A percentile compares a stretch with the other conserved stretches of the same genome.
Evolutionary conservation across 2,797 vertebrate genomes (phyloP).

Genomic region (Enoplosus armatus): DNA sequence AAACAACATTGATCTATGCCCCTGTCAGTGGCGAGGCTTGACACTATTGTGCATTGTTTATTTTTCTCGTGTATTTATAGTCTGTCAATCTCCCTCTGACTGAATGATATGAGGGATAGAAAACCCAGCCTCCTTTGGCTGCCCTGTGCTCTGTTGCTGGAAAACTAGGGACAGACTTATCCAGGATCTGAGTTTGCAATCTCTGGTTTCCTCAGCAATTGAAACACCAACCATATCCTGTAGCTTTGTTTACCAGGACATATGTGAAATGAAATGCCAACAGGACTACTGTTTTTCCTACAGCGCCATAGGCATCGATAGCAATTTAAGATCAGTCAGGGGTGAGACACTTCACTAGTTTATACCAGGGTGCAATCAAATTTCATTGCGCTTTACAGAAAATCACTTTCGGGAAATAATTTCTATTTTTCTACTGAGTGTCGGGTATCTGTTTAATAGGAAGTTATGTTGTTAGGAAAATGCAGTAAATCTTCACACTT

Average conservation of each 20-base stretch:
- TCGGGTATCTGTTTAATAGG: constrained; percentile 41
- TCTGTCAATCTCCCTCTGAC: constrained; percentile 67
- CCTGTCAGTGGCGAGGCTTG: constrained; percentile 72
- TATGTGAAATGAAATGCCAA: constrained; percentile 63
- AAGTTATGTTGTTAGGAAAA: constrained; percentile 39
- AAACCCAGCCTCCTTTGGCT: constrained; percentile 25
- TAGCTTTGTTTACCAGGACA: constrained; percentile 63
- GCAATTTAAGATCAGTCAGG: constrained; percentile 74
- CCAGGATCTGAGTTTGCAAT: constrained; percentile 31
- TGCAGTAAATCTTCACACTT: constrained; percentile 30
- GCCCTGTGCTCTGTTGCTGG: constrained; percentile 20
- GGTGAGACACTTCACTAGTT: constrained; percentile 69
- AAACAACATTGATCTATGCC: constrained; percentile 84
- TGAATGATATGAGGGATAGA: constrained; percentile 56
- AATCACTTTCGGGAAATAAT: constrained; percentile 60
- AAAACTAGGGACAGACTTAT: constrained; percentile 37
- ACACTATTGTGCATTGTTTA: constrained; percentile 77
- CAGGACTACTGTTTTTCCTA: constrained; percentile 46
- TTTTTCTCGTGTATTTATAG: constrained; percentile 68
- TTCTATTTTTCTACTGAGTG: constrained; percentile 47
- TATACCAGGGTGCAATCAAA: constrained; percentile 61
- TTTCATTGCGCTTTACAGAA: constrained; percentile 57
- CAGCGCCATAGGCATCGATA: constrained; percentile 66
- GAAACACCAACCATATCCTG: constrained; percentile 52
- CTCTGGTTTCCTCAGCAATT: constrained; percentile 42